Conservation (phyloP, 2,113 vertebrate species). For the Cryptotis parvus region DNA sequence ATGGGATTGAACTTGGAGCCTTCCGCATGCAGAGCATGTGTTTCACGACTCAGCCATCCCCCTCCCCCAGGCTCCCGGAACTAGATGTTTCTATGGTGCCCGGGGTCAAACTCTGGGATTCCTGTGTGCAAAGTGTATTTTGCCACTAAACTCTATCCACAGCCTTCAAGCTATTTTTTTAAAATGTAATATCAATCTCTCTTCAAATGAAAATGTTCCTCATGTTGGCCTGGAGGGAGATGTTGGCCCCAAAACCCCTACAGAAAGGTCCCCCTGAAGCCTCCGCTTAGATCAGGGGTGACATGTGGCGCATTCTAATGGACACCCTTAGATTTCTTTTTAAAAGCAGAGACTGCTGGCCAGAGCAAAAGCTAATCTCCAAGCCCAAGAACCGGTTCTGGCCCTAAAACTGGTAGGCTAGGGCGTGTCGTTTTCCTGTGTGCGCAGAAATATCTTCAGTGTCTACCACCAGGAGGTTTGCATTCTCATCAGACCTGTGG, state of each 20-base stretch:
- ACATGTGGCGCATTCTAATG: not conserved
- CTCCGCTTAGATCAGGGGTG: rapidly evolving
- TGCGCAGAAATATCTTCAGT: not conserved
- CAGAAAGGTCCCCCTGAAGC: not conserved
- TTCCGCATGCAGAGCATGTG: too few species aligned
- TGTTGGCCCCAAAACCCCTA: not conserved
- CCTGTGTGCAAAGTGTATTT: not conserved
- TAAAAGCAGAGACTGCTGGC: not conserved
- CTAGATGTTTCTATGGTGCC: too few species aligned
- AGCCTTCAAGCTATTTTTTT: not conserved
- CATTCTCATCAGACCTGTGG: not conserved
- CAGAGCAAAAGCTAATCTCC: conserved; percentile 1
- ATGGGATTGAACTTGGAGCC: too few species aligned
- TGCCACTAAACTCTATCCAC: not conserved
- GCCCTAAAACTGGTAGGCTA: not conserved
- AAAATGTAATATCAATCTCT: not conserved
- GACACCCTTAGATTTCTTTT: not conserved
- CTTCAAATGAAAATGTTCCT: not conserved
- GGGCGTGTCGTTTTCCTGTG: not conserved
- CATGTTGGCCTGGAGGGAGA: not conserved
- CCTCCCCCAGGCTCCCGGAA: too few species aligned
- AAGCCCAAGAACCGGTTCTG: not conserved
- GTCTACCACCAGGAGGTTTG: not conserved
- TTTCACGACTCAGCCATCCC: too few species aligned
- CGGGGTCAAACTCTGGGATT: not conserved